Evolutionary conservation across 2,888 invertebrate genomes (phyloP).

Genomic region (Pegoplata infirma): DNA sequence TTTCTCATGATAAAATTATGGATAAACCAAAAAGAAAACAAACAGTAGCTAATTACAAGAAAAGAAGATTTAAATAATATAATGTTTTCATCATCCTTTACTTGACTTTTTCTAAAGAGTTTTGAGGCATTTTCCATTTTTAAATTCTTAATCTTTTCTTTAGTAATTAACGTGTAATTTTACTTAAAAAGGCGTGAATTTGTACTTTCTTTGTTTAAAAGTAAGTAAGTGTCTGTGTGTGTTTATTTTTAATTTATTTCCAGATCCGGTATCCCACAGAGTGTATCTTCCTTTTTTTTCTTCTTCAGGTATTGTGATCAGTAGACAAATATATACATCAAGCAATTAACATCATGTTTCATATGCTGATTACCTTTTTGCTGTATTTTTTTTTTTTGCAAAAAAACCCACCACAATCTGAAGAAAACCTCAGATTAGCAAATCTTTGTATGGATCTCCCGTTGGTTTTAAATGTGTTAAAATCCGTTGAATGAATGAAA

Average conservation of each 20-base stretch:
- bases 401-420: slow-evolving; percentile 1
- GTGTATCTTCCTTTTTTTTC: neutral
- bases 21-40: slow-evolving; percentile 3
- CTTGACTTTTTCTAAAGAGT: slow-evolving; percentile 34
- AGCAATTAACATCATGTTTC: slow-evolving; percentile 26
- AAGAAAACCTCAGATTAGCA: slow-evolving; percentile 17
- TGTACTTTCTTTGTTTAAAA: slow-evolving; percentile 29
- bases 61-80: slow-evolving; percentile 7
- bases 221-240: neutral
- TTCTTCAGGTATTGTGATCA: neutral
- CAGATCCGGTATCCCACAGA: slow-evolving; percentile 43
- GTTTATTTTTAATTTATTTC: no score
- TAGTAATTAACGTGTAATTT: slow-evolving; percentile 47
- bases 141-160: slow-evolving; percentile 24
- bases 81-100: slow-evolving; percentile 6
- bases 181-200: slow-evolving; percentile 46
- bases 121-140: slow-evolving; percentile 7
- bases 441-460: slow-evolving; percentile 10
- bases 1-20: slow-evolving; percentile 52
- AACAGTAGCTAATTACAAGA: slow-evolving; percentile 53
- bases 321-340: slow-evolving; percentile 4
- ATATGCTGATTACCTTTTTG: neutral
- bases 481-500: neutral
- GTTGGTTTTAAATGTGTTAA: slow-evolving; percentile 26
- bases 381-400: neutral